These are phyloP conservation scores for Rapana venosa DNA, from an alignment of 2,888 invertebrate genomes.

Conservation along the genomic window DNA sequence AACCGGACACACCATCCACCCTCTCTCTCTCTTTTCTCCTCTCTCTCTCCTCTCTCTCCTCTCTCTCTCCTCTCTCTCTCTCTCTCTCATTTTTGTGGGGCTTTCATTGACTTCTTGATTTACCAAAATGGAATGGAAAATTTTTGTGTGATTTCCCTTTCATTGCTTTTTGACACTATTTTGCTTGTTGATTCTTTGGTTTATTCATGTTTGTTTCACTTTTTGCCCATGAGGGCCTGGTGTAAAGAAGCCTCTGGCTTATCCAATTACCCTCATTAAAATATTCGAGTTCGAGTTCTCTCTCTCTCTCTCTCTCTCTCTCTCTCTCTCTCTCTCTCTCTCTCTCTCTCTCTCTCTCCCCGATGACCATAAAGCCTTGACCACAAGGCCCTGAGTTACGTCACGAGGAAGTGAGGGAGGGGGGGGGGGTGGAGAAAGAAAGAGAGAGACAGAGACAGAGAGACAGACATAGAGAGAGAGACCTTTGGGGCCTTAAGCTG, in stretches of 20 bases:
- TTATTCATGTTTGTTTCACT: too few relatives aligned
- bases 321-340: background rate
- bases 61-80: background rate
- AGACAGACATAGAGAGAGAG: background rate
- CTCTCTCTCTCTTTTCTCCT: background rate
- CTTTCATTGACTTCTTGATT: background rate
- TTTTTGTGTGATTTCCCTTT: background rate
- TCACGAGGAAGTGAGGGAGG: background rate
- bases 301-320: constrained; percentile 8
- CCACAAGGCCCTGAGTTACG: background rate
- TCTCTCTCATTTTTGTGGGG: background rate
- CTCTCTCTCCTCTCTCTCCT: background rate
- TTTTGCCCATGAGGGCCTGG: too few relatives aligned
- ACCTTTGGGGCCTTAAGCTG: background rate
- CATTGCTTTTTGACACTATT: too few relatives aligned
- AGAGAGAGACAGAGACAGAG: background rate
- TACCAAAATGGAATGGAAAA: too few relatives aligned
- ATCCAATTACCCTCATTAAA: too few relatives aligned
- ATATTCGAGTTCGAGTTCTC: too few relatives aligned
- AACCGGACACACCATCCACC: too few relatives aligned
- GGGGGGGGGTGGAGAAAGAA: background rate
- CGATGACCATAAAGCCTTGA: too few relatives aligned
- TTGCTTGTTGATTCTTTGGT: too few relatives aligned
- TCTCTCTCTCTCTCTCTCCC: background rate
- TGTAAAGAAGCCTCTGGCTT: too few relatives aligned